phyloP scores from a whole-genome alignment of 1,140 invertebrate genomes.

The Cyclargus thomasi region DNA sequence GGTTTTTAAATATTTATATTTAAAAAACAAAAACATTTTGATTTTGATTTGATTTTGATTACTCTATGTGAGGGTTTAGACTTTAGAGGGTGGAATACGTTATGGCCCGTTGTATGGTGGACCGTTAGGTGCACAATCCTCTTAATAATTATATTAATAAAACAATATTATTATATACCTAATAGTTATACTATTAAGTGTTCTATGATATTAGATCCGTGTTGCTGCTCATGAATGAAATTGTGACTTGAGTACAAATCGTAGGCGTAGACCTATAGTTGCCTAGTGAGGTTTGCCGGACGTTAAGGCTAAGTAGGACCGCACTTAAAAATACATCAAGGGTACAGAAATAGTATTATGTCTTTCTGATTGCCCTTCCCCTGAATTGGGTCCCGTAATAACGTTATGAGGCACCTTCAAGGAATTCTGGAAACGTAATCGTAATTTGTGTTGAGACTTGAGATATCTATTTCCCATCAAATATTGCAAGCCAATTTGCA shows the following conservation, averaged over 20 bases:
- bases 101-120: too few species aligned
- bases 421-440: background rate
- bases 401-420: slow-evolving; percentile 20
- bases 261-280: background rate
- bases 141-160: too few species aligned
- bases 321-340: slow-evolving; percentile 65
- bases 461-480: background rate
- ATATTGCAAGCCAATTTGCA: too few species aligned
- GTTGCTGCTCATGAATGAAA: background rate
- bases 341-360: slow-evolving; percentile 66
- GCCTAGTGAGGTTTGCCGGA: slow-evolving; percentile 14
- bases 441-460: background rate
- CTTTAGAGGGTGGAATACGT: too few species aligned
- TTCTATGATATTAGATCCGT: too few species aligned
- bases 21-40: too few species aligned
- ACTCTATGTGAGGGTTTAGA: too few species aligned
- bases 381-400: slow-evolving; percentile 52
- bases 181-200: too few species aligned
- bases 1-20: too few species aligned
- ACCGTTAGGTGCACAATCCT: too few species aligned
- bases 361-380: slow-evolving; percentile 63
- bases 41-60: too few species aligned
- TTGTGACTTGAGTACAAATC: background rate
- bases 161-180: too few species aligned
- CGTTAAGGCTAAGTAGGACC: slow-evolving; percentile 61